Conservation (phyloP, 2,113 vertebrate genomes). For the Istiophorus platypterus region DNA sequence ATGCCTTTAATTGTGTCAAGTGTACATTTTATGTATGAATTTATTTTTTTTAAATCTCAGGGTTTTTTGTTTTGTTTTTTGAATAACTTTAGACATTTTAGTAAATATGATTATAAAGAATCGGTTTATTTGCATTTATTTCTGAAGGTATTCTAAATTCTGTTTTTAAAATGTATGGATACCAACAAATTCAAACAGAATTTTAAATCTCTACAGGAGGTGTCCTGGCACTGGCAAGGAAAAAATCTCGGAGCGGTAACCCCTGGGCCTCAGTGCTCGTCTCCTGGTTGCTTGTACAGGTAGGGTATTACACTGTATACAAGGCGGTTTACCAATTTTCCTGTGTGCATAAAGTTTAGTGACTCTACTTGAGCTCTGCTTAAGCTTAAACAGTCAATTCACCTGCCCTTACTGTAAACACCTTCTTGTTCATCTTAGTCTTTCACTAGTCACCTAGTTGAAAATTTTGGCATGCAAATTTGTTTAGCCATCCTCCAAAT, state of each 20-base stretch:
- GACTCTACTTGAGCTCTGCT: too few species aligned
- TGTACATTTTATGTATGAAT: too few species aligned
- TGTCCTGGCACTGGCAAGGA: conserved; percentile 81
- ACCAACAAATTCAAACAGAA: too few species aligned
- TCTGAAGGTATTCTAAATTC: too few species aligned
- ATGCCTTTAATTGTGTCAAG: too few species aligned
- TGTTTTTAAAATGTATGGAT: too few species aligned
- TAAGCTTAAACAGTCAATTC: not conserved
- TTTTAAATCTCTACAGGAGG: conserved; percentile 71
- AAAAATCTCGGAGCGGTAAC: conserved; percentile 84
- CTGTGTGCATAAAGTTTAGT: not conserved
- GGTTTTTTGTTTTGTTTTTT: too few species aligned
- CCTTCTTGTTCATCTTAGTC: not conserved
- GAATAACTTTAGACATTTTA: too few species aligned
- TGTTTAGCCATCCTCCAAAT: not conserved
- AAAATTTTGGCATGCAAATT: not conserved
- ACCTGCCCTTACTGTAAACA: not conserved
- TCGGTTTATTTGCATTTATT: too few species aligned
- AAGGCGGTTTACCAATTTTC: not conserved
- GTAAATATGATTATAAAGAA: too few species aligned
- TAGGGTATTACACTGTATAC: conserved; percentile 19
- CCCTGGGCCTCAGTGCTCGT: conserved; percentile 83
- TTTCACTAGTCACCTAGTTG: not conserved
- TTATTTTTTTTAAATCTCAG: too few species aligned
- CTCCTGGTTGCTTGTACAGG: conserved; percentile 81